These are phyloP conservation scores for Cephus sareptanus DNA, from an alignment of 2,888 invertebrate genomes.

Conservation along the genomic window DNA sequence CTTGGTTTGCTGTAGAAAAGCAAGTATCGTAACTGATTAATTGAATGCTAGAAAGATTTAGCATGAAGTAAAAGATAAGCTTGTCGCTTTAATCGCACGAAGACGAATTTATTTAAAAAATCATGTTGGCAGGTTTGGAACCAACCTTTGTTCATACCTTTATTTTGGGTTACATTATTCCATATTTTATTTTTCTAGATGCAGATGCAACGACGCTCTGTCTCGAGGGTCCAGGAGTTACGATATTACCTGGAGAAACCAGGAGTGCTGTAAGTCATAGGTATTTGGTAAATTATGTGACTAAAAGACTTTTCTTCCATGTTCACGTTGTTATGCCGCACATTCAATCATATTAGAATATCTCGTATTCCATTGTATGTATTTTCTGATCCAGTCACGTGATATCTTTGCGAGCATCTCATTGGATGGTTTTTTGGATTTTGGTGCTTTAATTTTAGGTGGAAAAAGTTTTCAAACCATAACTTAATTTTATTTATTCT, in stretches of 20 bases:
- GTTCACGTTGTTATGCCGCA: background rate
- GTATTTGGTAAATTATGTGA: background rate
- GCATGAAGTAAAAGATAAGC: background rate
- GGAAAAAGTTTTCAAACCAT: background rate
- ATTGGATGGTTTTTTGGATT: background rate
- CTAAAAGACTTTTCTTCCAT: background rate
- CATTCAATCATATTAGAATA: background rate
- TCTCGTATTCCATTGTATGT: background rate
- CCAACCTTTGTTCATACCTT: background rate
- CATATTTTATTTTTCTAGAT: slow-evolving; percentile 27
- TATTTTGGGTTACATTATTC: background rate
- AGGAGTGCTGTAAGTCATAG: background rate
- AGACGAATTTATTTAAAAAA: background rate
- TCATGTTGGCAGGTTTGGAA: background rate
- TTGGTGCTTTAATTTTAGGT: background rate
- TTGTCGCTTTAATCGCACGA: background rate
- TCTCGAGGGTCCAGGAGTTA: slow-evolving; percentile 26
- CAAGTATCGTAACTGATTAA: background rate
- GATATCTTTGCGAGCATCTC: background rate
- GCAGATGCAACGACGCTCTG: slow-evolving; percentile 36
- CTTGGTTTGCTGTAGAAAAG: background rate
- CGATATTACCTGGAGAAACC: slow-evolving; percentile 3
- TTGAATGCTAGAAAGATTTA: background rate
- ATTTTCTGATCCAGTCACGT: background rate
- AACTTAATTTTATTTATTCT: background rate